Conservation (phyloP, 2,797 vertebrate genomes). For the Saguinus oedipus region DNA sequence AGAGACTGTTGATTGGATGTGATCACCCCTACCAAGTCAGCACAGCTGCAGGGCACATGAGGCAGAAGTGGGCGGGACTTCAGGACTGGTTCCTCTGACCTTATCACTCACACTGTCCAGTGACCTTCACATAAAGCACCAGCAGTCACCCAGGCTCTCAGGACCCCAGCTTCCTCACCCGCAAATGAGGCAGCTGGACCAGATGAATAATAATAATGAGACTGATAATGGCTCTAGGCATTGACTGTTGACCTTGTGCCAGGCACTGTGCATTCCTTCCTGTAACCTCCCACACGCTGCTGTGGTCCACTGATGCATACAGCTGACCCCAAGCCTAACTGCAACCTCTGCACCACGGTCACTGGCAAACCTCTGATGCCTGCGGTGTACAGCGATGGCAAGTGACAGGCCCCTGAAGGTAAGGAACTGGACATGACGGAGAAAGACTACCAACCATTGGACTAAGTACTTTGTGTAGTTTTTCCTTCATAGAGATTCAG, state of each 20-base stretch:
- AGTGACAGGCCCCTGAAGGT: not conserved
- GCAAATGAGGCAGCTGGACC: not conserved
- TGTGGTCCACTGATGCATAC: not conserved
- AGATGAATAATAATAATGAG: not conserved
- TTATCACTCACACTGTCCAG: not conserved
- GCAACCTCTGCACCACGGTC: rapidly evolving
- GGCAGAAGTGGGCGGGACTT: not conserved
- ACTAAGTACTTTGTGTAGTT: not conserved
- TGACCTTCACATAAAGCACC: not conserved
- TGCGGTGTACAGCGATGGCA: not conserved
- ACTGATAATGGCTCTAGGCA: not conserved
- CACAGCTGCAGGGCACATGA: not conserved
- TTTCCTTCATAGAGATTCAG: not conserved
- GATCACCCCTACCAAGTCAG: not conserved
- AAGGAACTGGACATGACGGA: not conserved
- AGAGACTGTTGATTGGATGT: not conserved
- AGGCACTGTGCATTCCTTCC: not conserved
- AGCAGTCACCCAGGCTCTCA: not conserved
- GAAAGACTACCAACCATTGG: rapidly evolving
- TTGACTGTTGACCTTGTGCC: rapidly evolving
- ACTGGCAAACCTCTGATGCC: not conserved
- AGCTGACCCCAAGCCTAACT: not conserved
- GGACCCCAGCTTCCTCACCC: not conserved
- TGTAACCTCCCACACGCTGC: not conserved
- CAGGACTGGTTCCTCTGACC: not conserved